Evolutionary conservation across 2,113 vertebrate genomes (phyloP).

Genomic region (Ceyx melanurus): DNA sequence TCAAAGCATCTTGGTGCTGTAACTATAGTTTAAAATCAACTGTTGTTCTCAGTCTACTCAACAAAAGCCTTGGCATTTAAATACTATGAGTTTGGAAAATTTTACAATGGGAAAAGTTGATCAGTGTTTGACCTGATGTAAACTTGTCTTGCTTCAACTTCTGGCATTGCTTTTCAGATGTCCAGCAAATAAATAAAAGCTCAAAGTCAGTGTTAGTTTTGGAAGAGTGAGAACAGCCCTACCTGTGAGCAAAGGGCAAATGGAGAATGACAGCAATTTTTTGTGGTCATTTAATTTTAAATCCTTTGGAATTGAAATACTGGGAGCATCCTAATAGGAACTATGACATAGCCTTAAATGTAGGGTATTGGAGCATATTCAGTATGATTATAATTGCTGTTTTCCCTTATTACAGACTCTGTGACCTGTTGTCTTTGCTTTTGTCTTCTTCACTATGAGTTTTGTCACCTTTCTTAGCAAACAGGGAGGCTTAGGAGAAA

Average conservation of each 20-base stretch:
- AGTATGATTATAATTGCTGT: background rate
- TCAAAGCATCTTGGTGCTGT: background rate
- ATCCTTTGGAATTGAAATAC: background rate
- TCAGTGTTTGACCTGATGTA: background rate
- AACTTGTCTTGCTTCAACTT: background rate
- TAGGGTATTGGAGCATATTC: background rate
- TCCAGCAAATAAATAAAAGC: background rate
- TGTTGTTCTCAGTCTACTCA: background rate
- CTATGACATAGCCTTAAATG: background rate
- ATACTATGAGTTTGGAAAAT: background rate
- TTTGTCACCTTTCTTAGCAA: background rate
- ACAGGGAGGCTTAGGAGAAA: background rate
- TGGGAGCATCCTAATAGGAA: background rate
- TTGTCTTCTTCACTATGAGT: background rate
- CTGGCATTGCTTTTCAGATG: background rate
- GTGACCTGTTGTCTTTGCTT: background rate
- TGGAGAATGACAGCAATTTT: background rate
- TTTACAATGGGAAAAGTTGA: background rate
- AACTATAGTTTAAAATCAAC: background rate
- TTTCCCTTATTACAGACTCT: background rate
- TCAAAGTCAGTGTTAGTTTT: background rate
- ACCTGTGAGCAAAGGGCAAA: background rate
- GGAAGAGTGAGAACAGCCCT: background rate
- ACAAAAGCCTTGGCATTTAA: background rate
- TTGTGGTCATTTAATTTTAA: background rate